Conservation (phyloP, 2,888 invertebrate species). For the Ashinkailepas kermadecensis region DNA sequence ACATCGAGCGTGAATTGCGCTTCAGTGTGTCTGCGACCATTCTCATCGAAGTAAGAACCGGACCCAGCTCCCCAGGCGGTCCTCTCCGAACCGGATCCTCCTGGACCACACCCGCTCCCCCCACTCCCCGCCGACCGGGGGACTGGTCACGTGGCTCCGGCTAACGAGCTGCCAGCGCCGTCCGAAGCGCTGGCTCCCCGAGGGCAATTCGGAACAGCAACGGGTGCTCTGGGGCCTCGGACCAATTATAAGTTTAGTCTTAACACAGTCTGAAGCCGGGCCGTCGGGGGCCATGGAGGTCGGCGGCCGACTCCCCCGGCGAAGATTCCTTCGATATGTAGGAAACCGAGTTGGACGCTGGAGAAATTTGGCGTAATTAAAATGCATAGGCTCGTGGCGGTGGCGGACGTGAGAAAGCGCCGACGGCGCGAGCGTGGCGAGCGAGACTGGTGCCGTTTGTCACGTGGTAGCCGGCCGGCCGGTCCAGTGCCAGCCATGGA, state of each 20-base stretch:
- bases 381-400: neutral
- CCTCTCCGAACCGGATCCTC: neutral
- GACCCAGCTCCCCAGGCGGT: neutral
- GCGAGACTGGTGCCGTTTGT: neutral
- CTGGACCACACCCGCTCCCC: neutral
- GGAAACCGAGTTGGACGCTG: neutral
- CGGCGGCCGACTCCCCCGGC: neutral
- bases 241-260: constrained; percentile 20
- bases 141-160: neutral
- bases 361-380: constrained; percentile 19
- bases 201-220: neutral
- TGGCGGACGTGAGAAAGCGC: neutral
- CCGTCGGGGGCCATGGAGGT: neutral
- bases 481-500: neutral
- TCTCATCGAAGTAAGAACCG: too few relatives aligned
- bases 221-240: neutral
- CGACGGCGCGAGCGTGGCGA: neutral
- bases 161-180: constrained; percentile 18
- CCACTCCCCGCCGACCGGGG: neutral
- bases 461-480: neutral
- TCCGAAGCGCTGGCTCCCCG: neutral
- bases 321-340: neutral
- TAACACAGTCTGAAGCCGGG: constrained; percentile 9
- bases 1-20: too few relatives aligned
- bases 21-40: too few relatives aligned